Conservation (phyloP, 2,797 vertebrate genomes). For the Podarcis lilfordi region DNA sequence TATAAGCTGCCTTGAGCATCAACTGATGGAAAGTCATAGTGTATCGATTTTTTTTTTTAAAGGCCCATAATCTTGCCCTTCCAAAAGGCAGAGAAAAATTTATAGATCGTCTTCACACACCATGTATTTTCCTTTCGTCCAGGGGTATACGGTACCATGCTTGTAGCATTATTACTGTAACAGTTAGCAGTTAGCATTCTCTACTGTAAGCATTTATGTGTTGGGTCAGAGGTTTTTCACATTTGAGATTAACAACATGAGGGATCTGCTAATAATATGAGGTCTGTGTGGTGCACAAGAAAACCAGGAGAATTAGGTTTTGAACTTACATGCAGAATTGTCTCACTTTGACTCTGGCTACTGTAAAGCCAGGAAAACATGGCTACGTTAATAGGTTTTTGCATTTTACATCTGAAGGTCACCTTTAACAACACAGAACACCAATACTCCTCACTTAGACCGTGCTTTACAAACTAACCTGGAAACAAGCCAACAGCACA, state of each 20-base stretch:
- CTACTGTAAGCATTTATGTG: neutral
- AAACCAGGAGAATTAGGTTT: neutral
- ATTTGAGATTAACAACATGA: neutral
- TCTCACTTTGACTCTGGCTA: neutral
- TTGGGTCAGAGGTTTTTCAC: neutral
- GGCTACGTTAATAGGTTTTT: neutral
- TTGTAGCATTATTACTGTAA: neutral
- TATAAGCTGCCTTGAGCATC: neutral
- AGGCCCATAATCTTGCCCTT: neutral
- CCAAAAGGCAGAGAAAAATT: neutral
- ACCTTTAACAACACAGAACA: constrained; percentile 16
- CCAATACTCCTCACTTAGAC: neutral
- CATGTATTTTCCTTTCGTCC: neutral
- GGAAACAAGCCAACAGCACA: constrained; percentile 25
- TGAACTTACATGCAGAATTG: neutral
- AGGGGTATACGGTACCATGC: neutral
- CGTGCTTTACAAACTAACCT: constrained; percentile 18
- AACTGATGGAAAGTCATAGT: neutral
- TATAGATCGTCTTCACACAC: neutral
- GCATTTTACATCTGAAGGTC: constrained; percentile 30
- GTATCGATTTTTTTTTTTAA: too few species aligned
- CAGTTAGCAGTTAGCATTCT: neutral
- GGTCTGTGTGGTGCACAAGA: neutral
- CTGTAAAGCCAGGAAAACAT: constrained; percentile 3
- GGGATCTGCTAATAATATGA: neutral